Evolutionary conservation across 2,888 invertebrate species (phyloP).

Genomic region (Abrostola tripartita): DNA sequence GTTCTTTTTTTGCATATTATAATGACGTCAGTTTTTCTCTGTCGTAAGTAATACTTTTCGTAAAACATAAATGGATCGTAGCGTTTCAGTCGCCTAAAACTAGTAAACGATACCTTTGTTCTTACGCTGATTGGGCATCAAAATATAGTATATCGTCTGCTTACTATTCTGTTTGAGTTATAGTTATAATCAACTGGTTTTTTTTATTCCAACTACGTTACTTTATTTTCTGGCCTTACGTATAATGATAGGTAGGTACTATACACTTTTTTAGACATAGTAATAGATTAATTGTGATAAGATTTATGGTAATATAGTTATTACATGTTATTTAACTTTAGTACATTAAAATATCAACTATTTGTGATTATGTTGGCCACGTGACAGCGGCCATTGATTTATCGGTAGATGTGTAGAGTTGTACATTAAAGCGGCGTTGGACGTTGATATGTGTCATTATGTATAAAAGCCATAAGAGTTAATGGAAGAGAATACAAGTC

Average conservation of each 20-base stretch:
- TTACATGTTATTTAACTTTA: too few relatives aligned
- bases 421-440: not conserved
- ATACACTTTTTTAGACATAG: too few relatives aligned
- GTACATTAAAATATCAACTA: too few relatives aligned
- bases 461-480: constrained; percentile 31
- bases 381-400: too few relatives aligned
- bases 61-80: not conserved
- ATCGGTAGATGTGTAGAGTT: not conserved
- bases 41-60: not conserved
- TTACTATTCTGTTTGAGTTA: constrained; percentile 35
- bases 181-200: not conserved
- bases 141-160: constrained; percentile 22
- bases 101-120: constrained; percentile 24
- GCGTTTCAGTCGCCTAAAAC: constrained; percentile 2
- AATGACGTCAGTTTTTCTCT: not conserved
- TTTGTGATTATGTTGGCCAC: too few relatives aligned
- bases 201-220: too few relatives aligned
- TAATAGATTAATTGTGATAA: too few relatives aligned
- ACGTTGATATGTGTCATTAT: constrained; percentile 4
- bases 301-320: too few relatives aligned
- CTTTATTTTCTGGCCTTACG: too few relatives aligned
- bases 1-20: too few relatives aligned
- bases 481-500: constrained; percentile 42
- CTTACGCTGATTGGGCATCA: constrained; percentile 39
- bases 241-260: too few relatives aligned